Evolutionary conservation across 2,888 invertebrate genomes (phyloP), one percentile per base, ranked within the genome.

Genomic region (Andrena flavipes): DNA sequence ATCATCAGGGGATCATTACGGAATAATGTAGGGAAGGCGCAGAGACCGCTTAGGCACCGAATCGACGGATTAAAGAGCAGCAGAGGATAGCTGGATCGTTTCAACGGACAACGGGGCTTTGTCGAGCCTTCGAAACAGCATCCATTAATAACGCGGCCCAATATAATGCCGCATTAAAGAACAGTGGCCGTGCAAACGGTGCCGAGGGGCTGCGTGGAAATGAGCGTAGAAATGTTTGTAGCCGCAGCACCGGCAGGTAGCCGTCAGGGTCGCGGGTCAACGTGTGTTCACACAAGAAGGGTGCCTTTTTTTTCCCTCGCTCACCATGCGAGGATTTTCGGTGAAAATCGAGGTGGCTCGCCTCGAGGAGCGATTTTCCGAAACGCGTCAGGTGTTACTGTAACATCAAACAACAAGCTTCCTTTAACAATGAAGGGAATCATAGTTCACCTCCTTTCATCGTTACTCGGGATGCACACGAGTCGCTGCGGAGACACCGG

Each of bases 91-190:
- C 69, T 81, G 70, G 80, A 83, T 79, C 81, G 76, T 69, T 82
- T 76, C 49, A 80, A 80, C 68, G 71, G 78, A n/a, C 63, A 79
- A n/a, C 63, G 75, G 71, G 85, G 82, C 72, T 80, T 63, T 74
- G 85, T 76, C 76, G 69, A 86, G 70, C 77, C 83, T 81, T 80
- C 84, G 82, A 73, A 78, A 77, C 84, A 84, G 88, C 82, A 78
- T 78, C 91, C 90, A 91, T 91, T 91, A 90, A 92, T 92, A 91
- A 92, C 88, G 81, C 65, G 84, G 42, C 83, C 89, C 90, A 91
- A 92, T 92, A 91, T 92, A 92, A 93, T 91, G 91, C 90, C 85
- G 91, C 87, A 91, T 92, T 92, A 91, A 88, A 88, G 86, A 88
- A 88, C 84, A 89, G 84, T 76, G 72, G 76, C 86, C 71, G 81